Evolutionary conservation across 2,797 vertebrate species (phyloP).

Genomic region (Coranthus polyacanthus): DNA sequence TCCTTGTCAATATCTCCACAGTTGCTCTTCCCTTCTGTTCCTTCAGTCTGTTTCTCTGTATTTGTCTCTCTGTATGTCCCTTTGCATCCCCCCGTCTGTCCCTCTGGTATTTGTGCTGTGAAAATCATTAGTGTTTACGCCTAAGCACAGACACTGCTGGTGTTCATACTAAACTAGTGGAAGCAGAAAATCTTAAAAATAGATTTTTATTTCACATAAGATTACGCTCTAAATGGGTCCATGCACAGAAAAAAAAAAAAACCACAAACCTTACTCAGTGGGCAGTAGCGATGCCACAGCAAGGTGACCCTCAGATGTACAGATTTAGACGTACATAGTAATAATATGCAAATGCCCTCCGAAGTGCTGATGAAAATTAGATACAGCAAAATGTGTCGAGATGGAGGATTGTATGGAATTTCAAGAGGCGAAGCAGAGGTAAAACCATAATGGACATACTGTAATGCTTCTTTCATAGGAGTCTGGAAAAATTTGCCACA

Average conservation of each 20-base stretch:
- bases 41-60: slow-evolving; percentile 18
- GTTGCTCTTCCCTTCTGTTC: slow-evolving; percentile 14
- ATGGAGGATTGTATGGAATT: background rate
- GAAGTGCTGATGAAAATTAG: slow-evolving; percentile 36
- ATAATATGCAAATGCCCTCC: slow-evolving; percentile 54
- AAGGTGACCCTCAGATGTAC: slow-evolving; percentile 50
- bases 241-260: slow-evolving; percentile 38
- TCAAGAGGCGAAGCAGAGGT: background rate
- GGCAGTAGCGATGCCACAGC: slow-evolving; percentile 21
- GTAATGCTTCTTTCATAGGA: too few relatives aligned
- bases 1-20: slow-evolving; percentile 47
- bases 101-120: slow-evolving; percentile 42
- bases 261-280: slow-evolving; percentile 37
- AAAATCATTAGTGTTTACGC: slow-evolving; percentile 39
- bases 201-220: slow-evolving; percentile 55
- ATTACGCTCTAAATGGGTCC: slow-evolving; percentile 38
- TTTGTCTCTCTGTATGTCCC: slow-evolving; percentile 25
- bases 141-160: slow-evolving; percentile 30
- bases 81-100: background rate
- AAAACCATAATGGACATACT: too few relatives aligned
- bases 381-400: slow-evolving; percentile 32
- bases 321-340: slow-evolving; percentile 48
- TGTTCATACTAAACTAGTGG: slow-evolving; percentile 59
- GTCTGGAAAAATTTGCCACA: too few relatives aligned
- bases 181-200: slow-evolving; percentile 52